Evolutionary conservation across 2,888 invertebrate species (phyloP), one percentile per base, ranked within the genome.

Genomic region (Temnothorax unifasciatus): DNA sequence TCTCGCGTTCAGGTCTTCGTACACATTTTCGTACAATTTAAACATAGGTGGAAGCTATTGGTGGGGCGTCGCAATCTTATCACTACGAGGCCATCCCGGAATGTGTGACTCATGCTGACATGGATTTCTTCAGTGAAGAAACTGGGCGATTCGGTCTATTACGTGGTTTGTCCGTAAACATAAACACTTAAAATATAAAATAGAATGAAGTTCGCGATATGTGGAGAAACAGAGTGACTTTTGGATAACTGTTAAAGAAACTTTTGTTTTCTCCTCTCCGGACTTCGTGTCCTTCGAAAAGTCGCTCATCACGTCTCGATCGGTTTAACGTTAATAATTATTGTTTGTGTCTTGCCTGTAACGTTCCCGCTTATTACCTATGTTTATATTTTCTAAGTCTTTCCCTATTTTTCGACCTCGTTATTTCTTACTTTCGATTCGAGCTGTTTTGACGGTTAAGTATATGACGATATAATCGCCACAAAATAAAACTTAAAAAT

Each of bases 51-150:
- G 25, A 63, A 79, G 9, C 66, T 21, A 83, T 44, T 75, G 69
- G 64, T 73, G 25, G 64, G 59, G 66, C 57, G 68, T 54, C 52
- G 66, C 83, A 88, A 90, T 91, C 91, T 91, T 91, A 91, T 91
- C 90, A 59, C 25, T 50, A 63, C 84, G 79, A 86, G 85, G 85
- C 71, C 90, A 81, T 79, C 73, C 75, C 21, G 52, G 84, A 47
- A 84, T 86, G 74, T 34, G n/a, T 79, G 90, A 91, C 76, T 90
- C 90, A 90, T 68, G 66, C 54, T 52, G 61, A 34, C 76, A 83
- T 44, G 61, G 64, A 84, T 84, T 83, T 77, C 76, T 75, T 71
- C 21, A 73, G n/a, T 34, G 25, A 52, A 52, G 54, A 83, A 79
- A 68, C 41, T 44, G 34, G 44, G 52, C 41, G 25, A 38, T 13